Evolutionary conservation across 2,113 vertebrate genomes (phyloP).

Genomic region (Cygnus atratus): DNA sequence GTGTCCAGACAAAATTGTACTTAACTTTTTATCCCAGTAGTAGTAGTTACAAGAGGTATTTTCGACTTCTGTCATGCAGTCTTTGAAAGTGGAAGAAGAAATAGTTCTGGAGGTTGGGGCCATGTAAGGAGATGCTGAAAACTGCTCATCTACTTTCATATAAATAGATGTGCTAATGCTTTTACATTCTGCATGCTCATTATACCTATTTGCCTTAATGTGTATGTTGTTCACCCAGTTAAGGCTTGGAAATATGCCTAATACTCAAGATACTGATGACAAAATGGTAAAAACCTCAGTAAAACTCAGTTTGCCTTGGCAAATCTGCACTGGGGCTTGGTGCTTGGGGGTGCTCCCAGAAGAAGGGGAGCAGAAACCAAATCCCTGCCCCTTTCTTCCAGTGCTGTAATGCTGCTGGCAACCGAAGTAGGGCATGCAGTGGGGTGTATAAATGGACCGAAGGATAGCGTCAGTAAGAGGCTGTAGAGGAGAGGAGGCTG

Average conservation of each 20-base stretch:
- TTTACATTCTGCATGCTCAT: neutral
- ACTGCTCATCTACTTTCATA: neutral
- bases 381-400: neutral
- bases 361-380: neutral
- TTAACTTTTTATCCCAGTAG: neutral
- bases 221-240: neutral
- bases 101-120: neutral
- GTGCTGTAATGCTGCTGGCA: neutral
- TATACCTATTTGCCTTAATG: neutral
- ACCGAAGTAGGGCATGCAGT: rapidly evolving
- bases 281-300: neutral
- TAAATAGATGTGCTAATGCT: neutral
- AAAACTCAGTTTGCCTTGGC: neutral
- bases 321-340: neutral
- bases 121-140: neutral
- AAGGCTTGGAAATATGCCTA: neutral
- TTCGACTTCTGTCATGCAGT: neutral
- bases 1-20: neutral
- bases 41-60: neutral
- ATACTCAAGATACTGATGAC: neutral
- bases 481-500: neutral
- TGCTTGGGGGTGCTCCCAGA: neutral
- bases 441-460: neutral
- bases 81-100: neutral
- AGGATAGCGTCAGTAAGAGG: neutral